Base-by-base conservation (phyloP, 2,888 invertebrate species). In the Pammene fasciana region DNA sequence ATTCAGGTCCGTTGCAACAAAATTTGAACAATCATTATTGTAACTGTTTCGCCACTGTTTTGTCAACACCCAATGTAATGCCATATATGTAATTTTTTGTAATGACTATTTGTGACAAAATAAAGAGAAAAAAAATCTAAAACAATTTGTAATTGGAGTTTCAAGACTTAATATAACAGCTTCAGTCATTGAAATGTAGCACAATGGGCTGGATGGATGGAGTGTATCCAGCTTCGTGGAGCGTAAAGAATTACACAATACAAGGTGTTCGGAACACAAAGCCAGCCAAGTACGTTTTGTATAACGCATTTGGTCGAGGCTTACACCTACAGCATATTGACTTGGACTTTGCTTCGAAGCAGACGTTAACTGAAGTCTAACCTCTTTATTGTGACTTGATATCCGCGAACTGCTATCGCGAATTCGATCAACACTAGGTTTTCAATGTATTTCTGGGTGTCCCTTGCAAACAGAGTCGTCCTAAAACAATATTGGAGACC, bases 281-380 rank as follows among this genome's bases (percentile, higher is more conserved):
- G 55, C 38, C 43, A 48, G 43, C 41, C 46, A 56, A 43, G 60
- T 45, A 67, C 46, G 36, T 61, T 26, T 26, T 61, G 18, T 62
- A 13, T 18, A 18, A 34, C 26, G n/a, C 13, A 18, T n/a, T 34
- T 34, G 13, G 54, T 34, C 54, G 13, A n/a, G n/a, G 75, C 78
- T 80, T 80, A 84, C 83, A 85, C 82, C 82, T 82, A 78, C 75
- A 80, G 84, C 79, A 82, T 85, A 82, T 77, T 76, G 80, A 83
- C 83, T 82, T 84, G 82, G 1, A 26, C 84, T 76, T 82, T 34
- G 34, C 26, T 26, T 26, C 26, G 13, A 5, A 65, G 66, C 70
- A 74, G 36, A 67, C 72, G 71, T 71, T 62, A 67, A 50, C 66
- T 41, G 61, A 67, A 38, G 70, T 72, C 65, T 38, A 6, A 46